phyloP scores from a whole-genome alignment of 1,140 invertebrate species.

The Dendrolimus kikuchii region DNA sequence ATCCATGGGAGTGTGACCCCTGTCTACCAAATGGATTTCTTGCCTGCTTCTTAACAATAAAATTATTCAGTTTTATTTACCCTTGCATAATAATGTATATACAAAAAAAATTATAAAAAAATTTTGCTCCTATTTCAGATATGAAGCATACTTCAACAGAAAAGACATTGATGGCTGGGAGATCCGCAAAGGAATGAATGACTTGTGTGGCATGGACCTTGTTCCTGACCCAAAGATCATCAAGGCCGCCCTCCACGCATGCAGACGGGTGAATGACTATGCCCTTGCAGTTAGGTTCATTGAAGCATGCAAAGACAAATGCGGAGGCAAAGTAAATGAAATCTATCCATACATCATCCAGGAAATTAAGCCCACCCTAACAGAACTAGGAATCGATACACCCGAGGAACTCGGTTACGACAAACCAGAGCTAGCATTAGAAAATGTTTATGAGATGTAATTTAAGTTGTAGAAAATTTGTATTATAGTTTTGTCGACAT shows the following conservation, averaged over 20 bases:
- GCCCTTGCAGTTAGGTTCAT: slow-evolving; percentile 93
- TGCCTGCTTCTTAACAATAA: too few species aligned
- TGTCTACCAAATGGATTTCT: too few species aligned
- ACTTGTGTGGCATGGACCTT: slow-evolving; percentile 90
- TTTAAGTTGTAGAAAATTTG: slow-evolving; percentile 57
- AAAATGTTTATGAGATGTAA: slow-evolving; percentile 79
- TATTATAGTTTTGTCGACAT: slow-evolving; percentile 56
- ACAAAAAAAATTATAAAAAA: background rate
- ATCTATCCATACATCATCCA: slow-evolving; percentile 95
- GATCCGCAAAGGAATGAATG: slow-evolving; percentile 90
- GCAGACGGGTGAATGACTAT: slow-evolving; percentile 94
- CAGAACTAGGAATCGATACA: slow-evolving; percentile 94
- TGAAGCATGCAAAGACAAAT: slow-evolving; percentile 93
- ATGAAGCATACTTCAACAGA: slow-evolving; percentile 90
- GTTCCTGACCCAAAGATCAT: slow-evolving; percentile 97
- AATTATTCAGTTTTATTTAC: too few species aligned
- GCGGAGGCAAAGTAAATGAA: slow-evolving; percentile 82
- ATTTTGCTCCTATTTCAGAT: slow-evolving; percentile 69
- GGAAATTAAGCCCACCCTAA: slow-evolving; percentile 93
- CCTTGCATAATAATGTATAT: too few species aligned
- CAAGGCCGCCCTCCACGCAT: slow-evolving; percentile 92
- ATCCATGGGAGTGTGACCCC: too few species aligned
- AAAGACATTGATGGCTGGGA: slow-evolving; percentile 97
- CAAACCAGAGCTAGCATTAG: slow-evolving; percentile 93
- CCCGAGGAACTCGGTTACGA: slow-evolving; percentile 97